Percentiles rank a stretch among this genome's conserved stretches.
phyloP scores from a whole-genome alignment of 2,797 vertebrate genomes.

The Accipiter badius region DNA sequence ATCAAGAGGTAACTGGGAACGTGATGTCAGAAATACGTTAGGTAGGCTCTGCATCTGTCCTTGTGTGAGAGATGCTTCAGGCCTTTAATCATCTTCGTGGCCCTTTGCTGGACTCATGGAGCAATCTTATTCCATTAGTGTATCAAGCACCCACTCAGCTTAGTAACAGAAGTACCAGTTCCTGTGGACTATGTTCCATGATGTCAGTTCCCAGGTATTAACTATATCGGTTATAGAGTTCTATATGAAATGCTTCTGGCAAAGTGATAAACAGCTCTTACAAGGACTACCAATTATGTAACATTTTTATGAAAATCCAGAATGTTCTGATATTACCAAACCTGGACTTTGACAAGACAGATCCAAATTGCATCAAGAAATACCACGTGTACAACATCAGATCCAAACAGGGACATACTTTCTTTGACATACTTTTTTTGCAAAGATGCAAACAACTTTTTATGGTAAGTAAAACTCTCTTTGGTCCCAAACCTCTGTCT shows the following conservation, averaged over 20 bases:
- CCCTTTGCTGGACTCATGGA: not conserved
- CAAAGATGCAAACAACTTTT: not conserved
- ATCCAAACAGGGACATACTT: not conserved
- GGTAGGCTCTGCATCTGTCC: not conserved
- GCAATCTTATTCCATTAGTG: not conserved
- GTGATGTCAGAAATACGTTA: not conserved
- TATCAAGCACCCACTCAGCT: not conserved
- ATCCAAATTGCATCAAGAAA: not conserved
- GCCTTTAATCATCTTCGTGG: not conserved
- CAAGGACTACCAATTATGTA: not conserved
- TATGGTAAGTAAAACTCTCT: not conserved
- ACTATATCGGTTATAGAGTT: not conserved
- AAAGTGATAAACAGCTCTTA: not conserved
- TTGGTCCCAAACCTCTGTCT: not conserved
- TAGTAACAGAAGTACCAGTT: not conserved
- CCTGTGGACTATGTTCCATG: not conserved
- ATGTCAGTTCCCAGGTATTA: not conserved
- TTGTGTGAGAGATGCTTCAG: not conserved
- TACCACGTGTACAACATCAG: not conserved
- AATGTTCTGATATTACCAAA: not conserved
- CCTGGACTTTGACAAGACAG: not conserved
- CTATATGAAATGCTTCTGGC: not conserved
- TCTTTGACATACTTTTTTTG: not conserved
- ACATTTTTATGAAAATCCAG: not conserved
- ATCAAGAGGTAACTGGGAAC: not conserved